Evolutionary conservation across 2,888 invertebrate genomes (phyloP).

Genomic region (Tetranychus piercei): DNA sequence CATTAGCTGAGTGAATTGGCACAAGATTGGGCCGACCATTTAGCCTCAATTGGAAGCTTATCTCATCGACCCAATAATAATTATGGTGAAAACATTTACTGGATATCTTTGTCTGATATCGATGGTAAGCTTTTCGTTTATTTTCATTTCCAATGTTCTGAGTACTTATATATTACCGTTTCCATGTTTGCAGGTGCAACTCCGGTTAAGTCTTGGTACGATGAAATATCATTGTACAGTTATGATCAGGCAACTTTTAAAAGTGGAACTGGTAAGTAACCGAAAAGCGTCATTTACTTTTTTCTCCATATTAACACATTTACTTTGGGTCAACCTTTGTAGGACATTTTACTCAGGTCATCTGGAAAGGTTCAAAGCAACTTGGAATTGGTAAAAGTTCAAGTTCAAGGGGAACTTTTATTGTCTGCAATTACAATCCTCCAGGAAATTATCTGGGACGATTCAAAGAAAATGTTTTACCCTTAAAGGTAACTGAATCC

Average conservation of each 20-base stretch:
- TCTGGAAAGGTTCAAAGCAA: constrained; percentile 2
- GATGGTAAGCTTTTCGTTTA: not conserved
- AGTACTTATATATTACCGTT: not conserved
- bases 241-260: not conserved
- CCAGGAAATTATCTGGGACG: not conserved
- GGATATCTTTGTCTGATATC: not conserved
- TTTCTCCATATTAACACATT: not conserved
- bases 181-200: not conserved
- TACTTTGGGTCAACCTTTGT: not conserved
- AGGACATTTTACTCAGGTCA: constrained; percentile 12
- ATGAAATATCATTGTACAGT: not conserved
- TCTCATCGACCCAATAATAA: not conserved
- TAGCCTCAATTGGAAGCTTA: not conserved
- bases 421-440: constrained; percentile 3
- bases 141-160: not conserved
- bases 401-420: not conserved
- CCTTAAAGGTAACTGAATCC: not conserved
- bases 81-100: constrained; percentile 4
- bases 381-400: constrained; percentile 5
- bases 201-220: constrained; percentile 4
- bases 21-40: constrained; percentile 1
- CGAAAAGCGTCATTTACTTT: not conserved
- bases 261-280: not conserved
- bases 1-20: not conserved
- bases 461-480: constrained; percentile 1